Evolutionary conservation across 2,113 vertebrate genomes (phyloP), one percentile per base, ranked within the genome.

Genomic region (Mormyrus lacerda): DNA sequence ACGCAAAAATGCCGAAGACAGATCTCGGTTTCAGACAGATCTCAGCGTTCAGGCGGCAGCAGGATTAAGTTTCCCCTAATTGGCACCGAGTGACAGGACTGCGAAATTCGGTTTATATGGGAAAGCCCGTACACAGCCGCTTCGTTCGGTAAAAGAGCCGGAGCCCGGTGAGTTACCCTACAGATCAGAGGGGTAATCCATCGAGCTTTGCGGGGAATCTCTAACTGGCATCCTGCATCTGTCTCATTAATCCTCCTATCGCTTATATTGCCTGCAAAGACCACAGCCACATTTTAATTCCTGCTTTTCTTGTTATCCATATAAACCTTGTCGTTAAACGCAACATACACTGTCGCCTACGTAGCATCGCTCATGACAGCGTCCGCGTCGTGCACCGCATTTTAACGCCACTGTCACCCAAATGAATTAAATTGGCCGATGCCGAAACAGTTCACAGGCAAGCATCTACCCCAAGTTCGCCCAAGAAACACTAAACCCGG

Each of bases 161-260:
- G 35, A 39, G 15, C 15, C 69, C 15, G 35, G 35, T 39, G 73
- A 35, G 73, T 39, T 39, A 39, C 35, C 31, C 73, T 76, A 39
- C 35, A 76, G 69, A 35, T 76, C 69, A 35, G 69, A 8, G 55
- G 53, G 55, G 35, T 89, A 90, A 90, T 90, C 89, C 90, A 24
- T 82, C 76, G 65, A 88, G 91, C 88, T 85, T 90, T 88, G 87
- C 89, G 35, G 76, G 39, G 51, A 58, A 39, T 83, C 61, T 69
- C 15, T 55, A 83, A 35, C 19, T 88, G 85, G 88, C 88, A 79
- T 83, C 82, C 69, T 48, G 69, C 8, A 45, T 35, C 88, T 92
- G 88, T 58, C 90, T 61, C 87, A 89, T 92, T 91, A 91, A 92
- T 92, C 91, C 90, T 76, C 24, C 69, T 73, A 88, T 88, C 90